phyloP scores from a whole-genome alignment of 1,140 invertebrate species.

The Drosophila lacertosa region DNA sequence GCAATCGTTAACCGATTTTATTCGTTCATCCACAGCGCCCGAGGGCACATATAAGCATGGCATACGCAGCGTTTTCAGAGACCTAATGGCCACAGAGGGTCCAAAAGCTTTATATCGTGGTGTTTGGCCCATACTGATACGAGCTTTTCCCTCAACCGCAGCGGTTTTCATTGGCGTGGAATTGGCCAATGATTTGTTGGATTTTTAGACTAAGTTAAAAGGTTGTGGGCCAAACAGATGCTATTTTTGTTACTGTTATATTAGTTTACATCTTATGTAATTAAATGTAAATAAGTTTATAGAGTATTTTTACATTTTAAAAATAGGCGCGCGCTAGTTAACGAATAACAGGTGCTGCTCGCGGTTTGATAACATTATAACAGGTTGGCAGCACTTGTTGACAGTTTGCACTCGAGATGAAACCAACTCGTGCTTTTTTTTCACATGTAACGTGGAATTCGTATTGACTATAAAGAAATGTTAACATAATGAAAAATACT shows the following conservation, averaged over 20 bases:
- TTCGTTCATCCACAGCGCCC: conserved; percentile 87
- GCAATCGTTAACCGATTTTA: neutral
- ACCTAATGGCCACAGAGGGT: conserved; percentile 92
- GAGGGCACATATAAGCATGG: conserved; percentile 95
- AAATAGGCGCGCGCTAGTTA: neutral
- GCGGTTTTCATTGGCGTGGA: conserved; percentile 91
- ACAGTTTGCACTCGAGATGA: neutral
- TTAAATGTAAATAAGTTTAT: conserved; percentile 27
- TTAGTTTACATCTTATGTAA: conserved; percentile 17
- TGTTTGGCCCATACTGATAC: conserved; percentile 92
- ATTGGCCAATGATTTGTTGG: conserved; percentile 71
- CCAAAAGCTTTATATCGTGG: conserved; percentile 92
- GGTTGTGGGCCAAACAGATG: conserved; percentile 28
- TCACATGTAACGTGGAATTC: neutral
- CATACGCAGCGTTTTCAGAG: conserved; percentile 92
- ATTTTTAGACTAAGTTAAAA: conserved; percentile 26
- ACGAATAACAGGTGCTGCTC: neutral
- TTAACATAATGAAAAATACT: neutral
- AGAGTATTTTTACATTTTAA: conserved; percentile 15
- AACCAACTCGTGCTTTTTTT: conserved; percentile 9
- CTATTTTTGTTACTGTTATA: conserved; percentile 17
- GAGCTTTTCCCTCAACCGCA: conserved; percentile 97
- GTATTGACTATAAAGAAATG: neutral
- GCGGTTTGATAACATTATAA: neutral
- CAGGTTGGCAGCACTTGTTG: conserved; percentile 9